Base-by-base conservation (phyloP, 2,797 vertebrate genomes). In the Enteromius unitaeniatus region DNA sequence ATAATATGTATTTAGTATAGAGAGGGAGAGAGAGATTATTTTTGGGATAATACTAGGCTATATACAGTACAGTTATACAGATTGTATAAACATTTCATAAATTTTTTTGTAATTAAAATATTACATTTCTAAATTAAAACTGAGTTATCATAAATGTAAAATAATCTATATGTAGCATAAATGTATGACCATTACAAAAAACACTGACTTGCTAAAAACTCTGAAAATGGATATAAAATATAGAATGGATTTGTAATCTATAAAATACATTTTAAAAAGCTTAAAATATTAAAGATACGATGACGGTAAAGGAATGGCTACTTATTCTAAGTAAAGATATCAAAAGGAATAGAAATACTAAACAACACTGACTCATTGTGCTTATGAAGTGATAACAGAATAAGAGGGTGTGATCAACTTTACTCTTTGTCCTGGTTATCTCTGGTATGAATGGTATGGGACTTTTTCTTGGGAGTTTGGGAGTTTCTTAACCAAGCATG, bases 381-480 rank as follows among this genome's bases (percentile, higher is more conserved):
- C 26, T 40, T 42, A 55, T 51, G 3, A 10, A n/a, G 21, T 17
- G 45, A 80, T 75, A 69, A 47, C 37, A 55, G 31, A 42, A 21
- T 37, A 51, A 40, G 14, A 60, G 65, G 42, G 75, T 65, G 65
- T 37, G 40, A 53, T 67, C 42, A 84, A 40, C 69, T 79, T 65
- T 62, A 37, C 28, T 26, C 17, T 72, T 80, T 58, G 47, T 77
- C 21, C 14, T 67, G 42, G 65, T 60, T 83, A 69, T 55, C 45
- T 69, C 13, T 68, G 40, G 37, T 73, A 19, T 77, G 78, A 53
- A 55, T 64, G 58, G 34, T 42, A 73, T 85, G 64, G 23, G 47
- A 72, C 9, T 45, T 37, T 69, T 82, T 40, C n/a, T n/a, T n/a
- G n/a, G n/a, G n/a, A n/a, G n/a, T n/a, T 60, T 73, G 60, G 80